Evolutionary conservation across 2,797 vertebrate genomes (phyloP), one percentile per base, ranked within the genome.

Genomic region (Melopsittacus undulatus): DNA sequence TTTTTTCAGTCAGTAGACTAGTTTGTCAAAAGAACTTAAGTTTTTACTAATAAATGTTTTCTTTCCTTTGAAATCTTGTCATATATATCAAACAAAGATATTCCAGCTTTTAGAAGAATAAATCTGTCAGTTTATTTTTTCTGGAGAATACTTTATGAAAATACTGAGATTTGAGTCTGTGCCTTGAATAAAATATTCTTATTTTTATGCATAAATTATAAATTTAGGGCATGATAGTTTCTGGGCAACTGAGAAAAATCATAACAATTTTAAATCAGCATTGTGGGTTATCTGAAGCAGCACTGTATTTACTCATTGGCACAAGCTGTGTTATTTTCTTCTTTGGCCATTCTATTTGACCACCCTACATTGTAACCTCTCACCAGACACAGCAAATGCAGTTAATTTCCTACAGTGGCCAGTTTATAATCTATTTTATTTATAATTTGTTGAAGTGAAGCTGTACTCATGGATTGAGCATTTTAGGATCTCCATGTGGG

Each of bases 41-140:
- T 95, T 96, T 95, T 90, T 79, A 79, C 89, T 66, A 73, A 92
- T 61, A 94, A 96, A 56, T 45, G 80, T 94, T 96, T 97, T 88
- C 5, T 92, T 96, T 78, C 51, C 46, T 92, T 88, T 80, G 78
- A 95, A 94, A 68, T 87, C n/a, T 91, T 95, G 69, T 67, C 22
- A 34, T 34, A 16, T 34, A 34, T 57, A 57, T 57, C 56, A 57
- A 57, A 23, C 56, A 34, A 57, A 57, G 14, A 57, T 57, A 24
- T 57, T 34, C 24, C 56, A 92, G 54, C 18, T 69, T 95, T 87
- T 77, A 84, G 38, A 95, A 96, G 46, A 38, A 95, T 91, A 95
- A 87, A 84, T 95, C 66, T 91, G 48, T 7, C 69, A 63, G 2
- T 88, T 73, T 82, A 87, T 45, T 78, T 91, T 83, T 45, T 78